Evolutionary conservation across 2,888 invertebrate genomes (phyloP), one percentile per base, ranked within the genome.

Genomic region (Bugulina stolonifera): DNA sequence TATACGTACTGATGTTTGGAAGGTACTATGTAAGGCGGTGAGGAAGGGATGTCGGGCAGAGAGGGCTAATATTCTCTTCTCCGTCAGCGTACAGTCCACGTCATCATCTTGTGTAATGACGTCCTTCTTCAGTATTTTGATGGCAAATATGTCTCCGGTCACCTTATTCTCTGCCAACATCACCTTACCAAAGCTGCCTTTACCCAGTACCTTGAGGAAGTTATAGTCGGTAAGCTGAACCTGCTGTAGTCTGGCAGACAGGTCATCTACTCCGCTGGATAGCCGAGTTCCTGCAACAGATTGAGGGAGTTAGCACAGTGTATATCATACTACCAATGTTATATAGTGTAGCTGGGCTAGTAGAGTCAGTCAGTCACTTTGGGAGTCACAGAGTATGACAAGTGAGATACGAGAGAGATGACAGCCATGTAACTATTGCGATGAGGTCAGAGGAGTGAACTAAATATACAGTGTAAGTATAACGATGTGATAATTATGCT

Each of bases 81-180:
- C 98, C 75, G 96, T 96, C 91, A 98, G 94, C 73, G 97, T 98
- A 86, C 97, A 98, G 86, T 98, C 98, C 73, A 98, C 97, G 87
- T 98, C 98, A 85, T 99, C 98, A 86, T 98, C 97, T 87, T 97
- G 96, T 81, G 97, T 91, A 77, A 98, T 98, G 55, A 94, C 94
- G 87, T 96, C 95, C 86, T 98, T 99, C 88, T 96, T 96, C 81
- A 98, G 88, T 78, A 96, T 91, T 83, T 89, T 89, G 58, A 89
- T 86, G 72, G 89, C 89, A 81, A 87, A 89, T 5, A 89, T 87
- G 87, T 98, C 96, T 73, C 96, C 96, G 25, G 92, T 90, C 77
- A 91, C 91, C 85, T 92, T 93, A 84, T 91, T 91, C 86, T 98
- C 97, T 0, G 97, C 97, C 74, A 98, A 87, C 94, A 98, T 95